Evolutionary conservation across 2,797 vertebrate genomes (phyloP).

Genomic region (Mormyrus proboscirostris): DNA sequence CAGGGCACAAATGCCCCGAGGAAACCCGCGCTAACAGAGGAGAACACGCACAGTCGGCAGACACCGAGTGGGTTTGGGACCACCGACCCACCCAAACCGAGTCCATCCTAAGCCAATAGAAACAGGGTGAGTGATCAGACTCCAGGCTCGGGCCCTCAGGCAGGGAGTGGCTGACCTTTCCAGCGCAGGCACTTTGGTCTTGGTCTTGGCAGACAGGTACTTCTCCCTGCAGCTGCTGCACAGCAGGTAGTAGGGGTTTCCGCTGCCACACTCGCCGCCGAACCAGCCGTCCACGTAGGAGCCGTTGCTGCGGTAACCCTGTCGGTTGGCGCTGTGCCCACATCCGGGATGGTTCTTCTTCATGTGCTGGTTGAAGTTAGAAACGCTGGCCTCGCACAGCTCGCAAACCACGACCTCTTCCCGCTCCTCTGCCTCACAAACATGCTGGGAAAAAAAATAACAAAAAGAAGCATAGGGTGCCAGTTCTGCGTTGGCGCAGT

Average conservation of each 20-base stretch:
- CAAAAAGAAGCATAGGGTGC: not conserved
- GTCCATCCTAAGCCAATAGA: not conserved
- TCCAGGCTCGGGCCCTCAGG: not conserved
- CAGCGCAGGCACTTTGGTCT: constrained; percentile 72
- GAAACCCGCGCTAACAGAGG: not conserved
- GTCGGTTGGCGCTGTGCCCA: constrained; percentile 89
- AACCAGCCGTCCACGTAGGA: constrained; percentile 98
- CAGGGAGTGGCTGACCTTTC: constrained; percentile 72
- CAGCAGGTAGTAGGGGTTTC: constrained; percentile 92
- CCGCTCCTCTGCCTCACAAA: constrained; percentile 91
- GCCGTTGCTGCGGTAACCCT: constrained; percentile 95
- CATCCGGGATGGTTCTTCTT: constrained; percentile 94
- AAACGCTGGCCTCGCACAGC: constrained; percentile 87
- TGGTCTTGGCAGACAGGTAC: constrained; percentile 85
- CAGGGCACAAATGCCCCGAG: not conserved
- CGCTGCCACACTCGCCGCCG: constrained; percentile 91
- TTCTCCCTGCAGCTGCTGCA: constrained; percentile 90
- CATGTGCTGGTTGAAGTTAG: constrained; percentile 98
- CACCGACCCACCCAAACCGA: not conserved
- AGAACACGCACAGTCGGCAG: not conserved
- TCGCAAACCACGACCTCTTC: constrained; percentile 94
- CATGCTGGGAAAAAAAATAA: constrained; percentile 67
- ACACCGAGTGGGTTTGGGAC: not conserved
- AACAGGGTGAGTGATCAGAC: not conserved
- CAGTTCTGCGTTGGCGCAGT: not conserved